Conservation (phyloP, 2,888 invertebrate genomes). For the Esperia sulphurella region DNA sequence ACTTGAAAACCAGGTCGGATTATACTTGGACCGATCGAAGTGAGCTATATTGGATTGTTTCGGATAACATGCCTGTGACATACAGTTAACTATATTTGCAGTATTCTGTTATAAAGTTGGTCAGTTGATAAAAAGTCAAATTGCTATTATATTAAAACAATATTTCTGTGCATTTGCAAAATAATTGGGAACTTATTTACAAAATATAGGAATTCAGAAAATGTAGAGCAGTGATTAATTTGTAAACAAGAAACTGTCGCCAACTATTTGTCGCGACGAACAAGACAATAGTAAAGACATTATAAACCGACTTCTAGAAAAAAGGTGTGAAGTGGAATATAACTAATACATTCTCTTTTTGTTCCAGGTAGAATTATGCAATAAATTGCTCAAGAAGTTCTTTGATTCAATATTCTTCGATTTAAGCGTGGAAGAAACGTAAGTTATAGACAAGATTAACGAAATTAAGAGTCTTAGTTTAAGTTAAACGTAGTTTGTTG, state of each 20-base stretch:
- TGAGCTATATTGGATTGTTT: constrained; percentile 67
- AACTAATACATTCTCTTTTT: constrained; percentile 76
- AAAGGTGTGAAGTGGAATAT: constrained; percentile 21
- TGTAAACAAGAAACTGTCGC: constrained; percentile 1
- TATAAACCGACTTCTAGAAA: neutral
- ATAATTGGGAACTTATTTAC: neutral
- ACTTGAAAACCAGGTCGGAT: constrained; percentile 56
- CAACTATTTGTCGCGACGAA: neutral
- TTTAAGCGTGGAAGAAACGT: constrained; percentile 60
- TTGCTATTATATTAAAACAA: too few species aligned
- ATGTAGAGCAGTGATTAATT: constrained; percentile 7
- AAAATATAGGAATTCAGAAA: constrained; percentile 7
- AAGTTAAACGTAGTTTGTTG: neutral
- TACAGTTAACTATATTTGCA: constrained; percentile 35
- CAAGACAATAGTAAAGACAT: neutral
- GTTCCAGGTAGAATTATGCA: constrained; percentile 80
- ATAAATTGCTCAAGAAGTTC: constrained; percentile 72
- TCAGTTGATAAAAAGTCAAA: constrained; percentile 9
- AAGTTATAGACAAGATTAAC: constrained; percentile 38
- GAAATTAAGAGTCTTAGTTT: neutral
- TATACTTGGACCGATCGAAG: constrained; percentile 72
- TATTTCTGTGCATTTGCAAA: neutral
- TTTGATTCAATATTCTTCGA: constrained; percentile 49
- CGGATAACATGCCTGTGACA: constrained; percentile 43
- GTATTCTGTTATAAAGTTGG: neutral